Percentiles rank a stretch among this genome's conserved stretches.
Evolutionary conservation across 1,140 invertebrate genomes (phyloP).

Genomic region (Atta cephalotes): DNA sequence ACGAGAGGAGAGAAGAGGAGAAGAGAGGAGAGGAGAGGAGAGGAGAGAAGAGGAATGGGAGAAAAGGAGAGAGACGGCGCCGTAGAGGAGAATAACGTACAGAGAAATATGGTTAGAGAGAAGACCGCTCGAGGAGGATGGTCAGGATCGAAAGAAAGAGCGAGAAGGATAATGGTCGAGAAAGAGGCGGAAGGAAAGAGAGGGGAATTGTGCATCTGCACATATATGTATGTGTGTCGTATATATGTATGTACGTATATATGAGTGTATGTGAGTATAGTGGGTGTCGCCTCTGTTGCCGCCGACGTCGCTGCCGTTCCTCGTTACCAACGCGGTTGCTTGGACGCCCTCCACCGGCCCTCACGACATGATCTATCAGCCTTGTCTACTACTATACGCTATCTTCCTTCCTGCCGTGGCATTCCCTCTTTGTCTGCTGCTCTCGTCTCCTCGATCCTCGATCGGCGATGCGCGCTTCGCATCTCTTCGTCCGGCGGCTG

Average conservation of each 20-base stretch:
- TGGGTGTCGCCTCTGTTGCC: constrained; percentile 78
- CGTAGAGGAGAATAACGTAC: constrained; percentile 60
- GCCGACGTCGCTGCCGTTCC: constrained; percentile 78
- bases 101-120: constrained; percentile 69
- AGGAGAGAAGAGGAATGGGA: constrained; percentile 25
- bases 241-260: not conserved
- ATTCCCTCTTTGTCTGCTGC: constrained; percentile 50
- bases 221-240: not conserved
- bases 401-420: not conserved
- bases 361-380: constrained; percentile 79
- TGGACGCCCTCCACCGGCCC: constrained; percentile 74
- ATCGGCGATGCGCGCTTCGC: constrained; percentile 51
- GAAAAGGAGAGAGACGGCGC: constrained; percentile 49
- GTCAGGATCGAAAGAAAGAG: constrained; percentile 32
- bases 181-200: constrained; percentile 49
- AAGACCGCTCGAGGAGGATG: constrained; percentile 51
- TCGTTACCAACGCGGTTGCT: constrained; percentile 82
- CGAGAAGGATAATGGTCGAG: constrained; percentile 44
- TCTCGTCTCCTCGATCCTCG: constrained; percentile 65
- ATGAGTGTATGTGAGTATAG: constrained; percentile 70
- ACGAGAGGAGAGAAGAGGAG: constrained; percentile 21
- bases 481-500: constrained; percentile 3
- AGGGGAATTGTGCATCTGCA: constrained; percentile 31
- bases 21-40: constrained; percentile 13
- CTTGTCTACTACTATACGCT: constrained; percentile 72